Conservation (phyloP, 2,888 invertebrate species). For the Caenorhabditis doughertyi region DNA sequence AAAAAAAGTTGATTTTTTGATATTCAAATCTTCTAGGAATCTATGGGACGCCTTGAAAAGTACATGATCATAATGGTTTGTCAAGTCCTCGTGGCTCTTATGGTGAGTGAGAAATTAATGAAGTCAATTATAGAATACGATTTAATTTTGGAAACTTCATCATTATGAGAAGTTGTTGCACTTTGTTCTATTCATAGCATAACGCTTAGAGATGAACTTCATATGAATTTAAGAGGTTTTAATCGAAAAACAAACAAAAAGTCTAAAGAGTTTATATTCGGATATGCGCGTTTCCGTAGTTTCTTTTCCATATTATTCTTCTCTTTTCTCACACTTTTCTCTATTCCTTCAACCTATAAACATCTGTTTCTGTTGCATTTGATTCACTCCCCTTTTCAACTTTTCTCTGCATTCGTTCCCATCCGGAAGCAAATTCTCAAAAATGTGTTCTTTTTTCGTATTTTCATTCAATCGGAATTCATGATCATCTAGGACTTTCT, state of each 20-base stretch:
- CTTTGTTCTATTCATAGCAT: no score
- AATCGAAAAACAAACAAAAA: not conserved
- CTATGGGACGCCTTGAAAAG: conserved; percentile 71
- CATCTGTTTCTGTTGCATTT: conserved; percentile 47
- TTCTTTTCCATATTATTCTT: conserved; percentile 24
- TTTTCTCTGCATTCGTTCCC: not conserved
- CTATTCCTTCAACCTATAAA: conserved; percentile 14
- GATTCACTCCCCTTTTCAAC: not conserved
- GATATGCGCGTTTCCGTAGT: conserved; percentile 41
- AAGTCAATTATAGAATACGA: not conserved
- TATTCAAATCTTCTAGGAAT: conserved; percentile 50
- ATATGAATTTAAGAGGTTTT: not conserved
- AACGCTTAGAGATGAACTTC: not conserved
- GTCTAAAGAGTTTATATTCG: conserved; percentile 13
- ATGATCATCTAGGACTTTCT: not conserved
- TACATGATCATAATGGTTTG: conserved; percentile 75
- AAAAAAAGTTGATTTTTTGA: not conserved
- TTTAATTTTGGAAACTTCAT: not conserved
- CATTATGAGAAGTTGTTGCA: not conserved
- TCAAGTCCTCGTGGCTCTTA: conserved; percentile 68
- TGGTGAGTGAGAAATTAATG: conserved; percentile 55
- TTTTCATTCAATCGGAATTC: conserved; percentile 9
- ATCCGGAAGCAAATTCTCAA: conserved; percentile 6
- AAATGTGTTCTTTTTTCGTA: conserved; percentile 9
- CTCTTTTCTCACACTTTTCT: conserved; percentile 19